A percentile compares a stretch with the other conserved stretches of the same genome.
Evolutionary conservation across 2,888 invertebrate genomes (phyloP).

Genomic region (Torymus texanus): DNA sequence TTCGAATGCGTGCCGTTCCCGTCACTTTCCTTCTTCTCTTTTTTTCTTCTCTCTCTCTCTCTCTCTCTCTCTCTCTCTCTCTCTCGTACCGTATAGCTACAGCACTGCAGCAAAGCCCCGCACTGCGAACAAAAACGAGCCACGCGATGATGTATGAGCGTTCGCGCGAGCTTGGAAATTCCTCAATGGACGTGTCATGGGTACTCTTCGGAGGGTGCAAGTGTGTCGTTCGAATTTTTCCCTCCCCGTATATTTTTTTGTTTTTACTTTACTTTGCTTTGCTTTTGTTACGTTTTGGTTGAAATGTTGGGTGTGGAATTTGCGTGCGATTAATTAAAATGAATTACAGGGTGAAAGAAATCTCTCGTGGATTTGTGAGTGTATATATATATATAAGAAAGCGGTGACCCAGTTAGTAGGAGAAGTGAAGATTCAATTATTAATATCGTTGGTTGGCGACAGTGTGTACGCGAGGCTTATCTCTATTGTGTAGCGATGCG

Average conservation of each 20-base stretch:
- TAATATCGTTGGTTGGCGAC: background rate
- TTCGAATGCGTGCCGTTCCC: too few species aligned
- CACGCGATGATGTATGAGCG: constrained; percentile 3
- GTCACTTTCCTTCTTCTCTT: too few species aligned
- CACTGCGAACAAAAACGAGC: constrained; percentile 26
- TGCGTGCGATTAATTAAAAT: background rate
- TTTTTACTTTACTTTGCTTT: too few species aligned
- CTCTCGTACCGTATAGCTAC: too few species aligned
- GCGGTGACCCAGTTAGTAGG: constrained; percentile 13
- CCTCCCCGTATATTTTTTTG: background rate
- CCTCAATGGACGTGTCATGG: constrained; percentile 7
- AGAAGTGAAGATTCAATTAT: constrained; percentile 28
- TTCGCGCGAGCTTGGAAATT: constrained; percentile 13
- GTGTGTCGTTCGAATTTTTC: constrained; percentile 23
- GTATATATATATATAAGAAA: background rate
- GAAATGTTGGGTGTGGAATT: background rate
- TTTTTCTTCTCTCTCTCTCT: too few species aligned
- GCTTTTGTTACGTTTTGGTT: background rate
- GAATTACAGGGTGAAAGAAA: background rate
- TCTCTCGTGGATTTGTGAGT: background rate
- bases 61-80: too few species aligned
- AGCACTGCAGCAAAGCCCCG: background rate
- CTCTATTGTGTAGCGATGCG: constrained; percentile 1
- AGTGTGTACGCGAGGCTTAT: background rate
- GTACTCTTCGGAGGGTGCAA: background rate